Evolutionary conservation across 1,140 invertebrate genomes (phyloP).

Genomic region (Cotesia chilonis): DNA sequence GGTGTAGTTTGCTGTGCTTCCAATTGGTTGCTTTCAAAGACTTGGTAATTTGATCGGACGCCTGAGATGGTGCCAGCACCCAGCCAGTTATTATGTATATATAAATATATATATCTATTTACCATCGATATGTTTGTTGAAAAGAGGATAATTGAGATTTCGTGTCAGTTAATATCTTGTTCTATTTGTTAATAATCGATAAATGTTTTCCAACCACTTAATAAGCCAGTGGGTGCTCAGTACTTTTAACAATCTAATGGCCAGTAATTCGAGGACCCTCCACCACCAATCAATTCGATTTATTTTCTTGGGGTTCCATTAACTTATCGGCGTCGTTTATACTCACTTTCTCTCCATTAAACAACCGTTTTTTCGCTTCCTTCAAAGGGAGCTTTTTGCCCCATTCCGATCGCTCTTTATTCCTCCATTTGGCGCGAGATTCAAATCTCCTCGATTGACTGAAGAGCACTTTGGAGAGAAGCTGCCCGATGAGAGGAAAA

Average conservation of each 20-base stretch:
- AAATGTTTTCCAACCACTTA: conserved; percentile 10
- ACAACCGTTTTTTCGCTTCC: not conserved
- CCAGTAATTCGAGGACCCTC: conserved; percentile 14
- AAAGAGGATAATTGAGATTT: conserved; percentile 13
- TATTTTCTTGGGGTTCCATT: not conserved
- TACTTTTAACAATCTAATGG: conserved; percentile 17
- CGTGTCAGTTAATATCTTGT: not conserved
- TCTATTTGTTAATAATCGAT: not conserved
- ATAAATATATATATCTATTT: too few relatives aligned
- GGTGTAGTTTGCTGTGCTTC: conserved; percentile 1
- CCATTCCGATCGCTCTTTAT: not conserved
- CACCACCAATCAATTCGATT: conserved; percentile 6
- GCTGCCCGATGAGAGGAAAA: not conserved
- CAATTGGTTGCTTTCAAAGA: conserved; percentile 1
- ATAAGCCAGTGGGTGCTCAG: not conserved
- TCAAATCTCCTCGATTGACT: conserved; percentile 16
- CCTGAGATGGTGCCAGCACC: too few relatives aligned
- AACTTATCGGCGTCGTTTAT: conserved; percentile 9
- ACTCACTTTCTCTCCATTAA: not conserved
- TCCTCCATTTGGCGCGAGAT: conserved; percentile 9
- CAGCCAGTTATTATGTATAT: too few relatives aligned
- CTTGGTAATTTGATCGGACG: not conserved
- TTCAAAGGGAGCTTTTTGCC: not conserved
- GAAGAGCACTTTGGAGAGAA: conserved; percentile 6
- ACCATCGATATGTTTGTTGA: not conserved